Evolutionary conservation across 2,888 invertebrate genomes (phyloP).

Genomic region (Ophion ventricosus): DNA sequence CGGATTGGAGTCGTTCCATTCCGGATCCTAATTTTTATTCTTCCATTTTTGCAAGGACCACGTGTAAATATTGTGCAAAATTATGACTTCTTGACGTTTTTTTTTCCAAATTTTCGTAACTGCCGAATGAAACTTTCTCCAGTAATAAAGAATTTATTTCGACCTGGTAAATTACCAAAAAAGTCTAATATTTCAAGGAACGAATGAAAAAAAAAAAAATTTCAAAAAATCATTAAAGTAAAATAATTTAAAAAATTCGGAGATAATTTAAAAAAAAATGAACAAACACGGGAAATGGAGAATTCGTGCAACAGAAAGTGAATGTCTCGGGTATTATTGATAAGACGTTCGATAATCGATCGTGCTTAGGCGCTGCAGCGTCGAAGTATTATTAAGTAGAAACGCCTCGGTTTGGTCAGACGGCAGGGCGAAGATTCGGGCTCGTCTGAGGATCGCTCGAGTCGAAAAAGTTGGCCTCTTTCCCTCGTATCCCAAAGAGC

Average conservation of each 20-base stretch:
- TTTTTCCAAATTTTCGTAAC: too few species aligned
- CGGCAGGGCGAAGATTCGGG: conserved; percentile 9
- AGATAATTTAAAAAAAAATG: not conserved
- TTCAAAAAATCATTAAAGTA: not conserved
- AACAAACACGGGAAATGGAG: not conserved
- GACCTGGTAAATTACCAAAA: too few species aligned
- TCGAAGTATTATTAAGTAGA: conserved; percentile 2
- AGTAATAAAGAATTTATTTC: too few species aligned
- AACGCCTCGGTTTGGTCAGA: conserved; percentile 31
- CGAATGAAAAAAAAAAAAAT: too few species aligned
- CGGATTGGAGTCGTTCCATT: too few species aligned
- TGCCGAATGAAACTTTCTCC: too few species aligned
- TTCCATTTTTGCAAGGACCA: too few species aligned
- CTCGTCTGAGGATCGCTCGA: not conserved
- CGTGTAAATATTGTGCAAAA: too few species aligned
- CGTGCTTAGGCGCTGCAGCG: conserved; percentile 12
- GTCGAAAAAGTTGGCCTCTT: conserved; percentile 26
- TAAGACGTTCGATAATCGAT: not conserved
- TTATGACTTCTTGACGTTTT: too few species aligned
- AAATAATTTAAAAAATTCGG: not conserved
- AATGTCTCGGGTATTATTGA: not conserved
- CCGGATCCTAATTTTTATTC: too few species aligned
- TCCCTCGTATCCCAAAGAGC: conserved; percentile 2
- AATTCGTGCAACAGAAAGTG: not conserved
- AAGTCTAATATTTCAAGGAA: too few species aligned